phyloP scores from a whole-genome alignment of 2,888 invertebrate genomes.

The Drosophila nr. medialis region DNA sequence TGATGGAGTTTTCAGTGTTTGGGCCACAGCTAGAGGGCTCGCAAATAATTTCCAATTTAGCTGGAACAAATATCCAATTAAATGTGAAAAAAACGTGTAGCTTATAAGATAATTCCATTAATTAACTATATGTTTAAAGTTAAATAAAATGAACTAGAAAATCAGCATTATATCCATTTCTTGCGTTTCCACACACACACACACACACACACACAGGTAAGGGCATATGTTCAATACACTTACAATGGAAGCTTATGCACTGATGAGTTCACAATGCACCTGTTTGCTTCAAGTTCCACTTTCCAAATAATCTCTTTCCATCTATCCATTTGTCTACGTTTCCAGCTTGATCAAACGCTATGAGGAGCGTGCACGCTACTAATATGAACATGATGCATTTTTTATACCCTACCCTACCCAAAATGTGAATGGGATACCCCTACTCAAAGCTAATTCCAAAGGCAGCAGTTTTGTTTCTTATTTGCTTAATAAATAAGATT shows the following conservation, averaged over 20 bases:
- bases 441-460: neutral
- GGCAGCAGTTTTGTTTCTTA: neutral
- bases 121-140: neutral
- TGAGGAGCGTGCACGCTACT: slow-evolving; percentile 61
- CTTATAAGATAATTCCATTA: slow-evolving; percentile 12
- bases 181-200: neutral
- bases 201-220: slow-evolving; percentile 24
- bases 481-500: neutral
- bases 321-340: slow-evolving; percentile 9
- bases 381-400: slow-evolving; percentile 16
- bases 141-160: slow-evolving; percentile 23
- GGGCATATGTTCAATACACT: neutral
- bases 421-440: neutral
- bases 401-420: slow-evolving; percentile 2
- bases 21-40: no score
- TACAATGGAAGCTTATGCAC: neutral
- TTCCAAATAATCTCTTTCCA: neutral
- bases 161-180: neutral
- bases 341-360: slow-evolving; percentile 65
- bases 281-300: neutral
- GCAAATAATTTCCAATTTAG: slow-evolving; percentile 2
- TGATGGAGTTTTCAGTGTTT: neutral
- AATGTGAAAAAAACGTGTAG: slow-evolving; percentile 7
- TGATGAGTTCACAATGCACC: slow-evolving; percentile 9
- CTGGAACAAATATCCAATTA: slow-evolving; percentile 4